Evolutionary conservation across 2,888 invertebrate species (phyloP).

Genomic region (Protophormia terraenovae): DNA sequence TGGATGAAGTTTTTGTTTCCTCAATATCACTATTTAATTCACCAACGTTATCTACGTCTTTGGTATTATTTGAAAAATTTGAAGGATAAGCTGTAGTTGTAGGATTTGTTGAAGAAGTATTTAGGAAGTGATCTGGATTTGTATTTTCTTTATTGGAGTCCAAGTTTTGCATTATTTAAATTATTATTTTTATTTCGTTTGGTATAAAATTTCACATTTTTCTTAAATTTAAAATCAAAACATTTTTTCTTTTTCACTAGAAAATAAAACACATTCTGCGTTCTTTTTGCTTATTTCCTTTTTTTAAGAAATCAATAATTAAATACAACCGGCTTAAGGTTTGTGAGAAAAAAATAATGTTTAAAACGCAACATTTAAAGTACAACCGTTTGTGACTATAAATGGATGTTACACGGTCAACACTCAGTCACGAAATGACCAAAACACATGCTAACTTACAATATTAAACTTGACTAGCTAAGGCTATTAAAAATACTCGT

Average conservation of each 20-base stretch:
- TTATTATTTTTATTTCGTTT: constrained; percentile 10
- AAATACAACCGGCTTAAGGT: constrained; percentile 50
- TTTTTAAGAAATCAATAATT: constrained; percentile 64
- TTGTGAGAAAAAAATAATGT: not conserved
- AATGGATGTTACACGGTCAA: constrained; percentile 65
- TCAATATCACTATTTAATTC: constrained; percentile 30
- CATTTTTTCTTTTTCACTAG: constrained; percentile 9
- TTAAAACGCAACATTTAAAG: constrained; percentile 51
- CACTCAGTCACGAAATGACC: constrained; percentile 79
- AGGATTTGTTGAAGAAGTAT: constrained; percentile 51
- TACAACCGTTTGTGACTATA: constrained; percentile 5
- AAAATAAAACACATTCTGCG: constrained; percentile 9
- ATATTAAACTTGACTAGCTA: constrained; percentile 35
- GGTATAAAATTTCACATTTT: constrained; percentile 46
- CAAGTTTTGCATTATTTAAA: constrained; percentile 71
- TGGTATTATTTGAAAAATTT: constrained; percentile 60
- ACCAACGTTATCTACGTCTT: constrained; percentile 15
- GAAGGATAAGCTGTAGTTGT: constrained; percentile 44
- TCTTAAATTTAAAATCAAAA: not conserved
- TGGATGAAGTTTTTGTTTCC: not conserved
- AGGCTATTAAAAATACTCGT: not conserved
- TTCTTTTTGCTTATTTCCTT: not conserved
- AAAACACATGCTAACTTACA: constrained; percentile 69
- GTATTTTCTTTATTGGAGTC: constrained; percentile 60
- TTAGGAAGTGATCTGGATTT: constrained; percentile 70